These are phyloP conservation scores for Spheniscus humboldti DNA, from an alignment of 2,797 vertebrate genomes.

Conservation along the genomic window DNA sequence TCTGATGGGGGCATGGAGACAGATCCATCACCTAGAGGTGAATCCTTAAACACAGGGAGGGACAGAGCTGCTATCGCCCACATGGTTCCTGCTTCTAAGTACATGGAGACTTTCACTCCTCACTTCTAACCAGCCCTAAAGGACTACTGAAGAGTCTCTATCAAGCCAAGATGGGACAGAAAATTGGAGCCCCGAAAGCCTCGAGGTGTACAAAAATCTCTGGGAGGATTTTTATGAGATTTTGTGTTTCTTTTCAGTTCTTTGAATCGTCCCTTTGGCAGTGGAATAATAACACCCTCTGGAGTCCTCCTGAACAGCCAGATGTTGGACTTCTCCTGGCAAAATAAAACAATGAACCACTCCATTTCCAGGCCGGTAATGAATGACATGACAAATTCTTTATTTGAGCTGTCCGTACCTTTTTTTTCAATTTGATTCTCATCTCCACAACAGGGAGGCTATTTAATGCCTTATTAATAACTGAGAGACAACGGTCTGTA, in stretches of 20 bases:
- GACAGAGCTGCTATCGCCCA: neutral
- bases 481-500: neutral
- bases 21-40: neutral
- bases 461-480: neutral
- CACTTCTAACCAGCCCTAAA: neutral
- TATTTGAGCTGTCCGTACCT: neutral
- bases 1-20: neutral
- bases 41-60: neutral
- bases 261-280: constrained; percentile 94
- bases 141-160: neutral
- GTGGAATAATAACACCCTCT: constrained; percentile 89
- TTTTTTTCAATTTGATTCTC: neutral
- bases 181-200: neutral
- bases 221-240: neutral
- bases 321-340: constrained; percentile 95
- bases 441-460: neutral
- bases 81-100: neutral
- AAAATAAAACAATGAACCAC: constrained; percentile 81
- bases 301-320: constrained; percentile 97
- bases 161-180: neutral
- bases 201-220: neutral
- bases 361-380: constrained; percentile 73
- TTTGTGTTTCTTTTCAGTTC: constrained; percentile 77
- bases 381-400: neutral
- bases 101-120: neutral